Evolutionary conservation across 2,888 invertebrate species (phyloP).

Genomic region (Agonopterix heracliana): DNA sequence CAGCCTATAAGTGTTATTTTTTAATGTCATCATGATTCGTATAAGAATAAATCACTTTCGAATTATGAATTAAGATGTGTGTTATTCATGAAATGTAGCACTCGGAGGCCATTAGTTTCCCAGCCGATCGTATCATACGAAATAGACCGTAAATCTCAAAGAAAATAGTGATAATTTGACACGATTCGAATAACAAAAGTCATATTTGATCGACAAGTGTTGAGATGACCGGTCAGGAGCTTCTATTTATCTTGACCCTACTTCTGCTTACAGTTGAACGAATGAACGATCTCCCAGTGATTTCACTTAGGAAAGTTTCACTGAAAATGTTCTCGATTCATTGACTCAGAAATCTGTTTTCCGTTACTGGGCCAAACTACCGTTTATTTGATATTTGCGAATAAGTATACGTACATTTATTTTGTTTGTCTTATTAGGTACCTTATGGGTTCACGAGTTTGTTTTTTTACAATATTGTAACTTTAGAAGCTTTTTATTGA

Average conservation of each 20-base stretch:
- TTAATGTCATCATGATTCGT: no score
- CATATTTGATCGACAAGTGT: conserved; percentile 1
- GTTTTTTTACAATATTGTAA: no score
- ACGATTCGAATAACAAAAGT: neutral
- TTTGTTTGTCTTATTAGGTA: neutral
- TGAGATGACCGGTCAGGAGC: conserved; percentile 1
- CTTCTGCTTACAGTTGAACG: conserved; percentile 46
- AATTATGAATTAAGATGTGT: no score
- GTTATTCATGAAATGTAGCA: no score
- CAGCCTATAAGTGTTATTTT: no score
- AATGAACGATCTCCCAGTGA: conserved; percentile 45
- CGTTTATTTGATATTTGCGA: conserved; percentile 15
- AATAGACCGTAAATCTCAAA: no score
- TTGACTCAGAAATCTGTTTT: conserved; percentile 64
- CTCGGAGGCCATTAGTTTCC: no score
- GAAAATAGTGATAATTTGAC: no score
- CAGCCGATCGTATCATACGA: no score
- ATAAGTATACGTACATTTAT: conserved; percentile 7
- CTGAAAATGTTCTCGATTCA: conserved; percentile 52
- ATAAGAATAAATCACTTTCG: no score
- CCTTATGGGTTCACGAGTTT: no score
- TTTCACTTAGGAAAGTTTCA: conserved; percentile 47
- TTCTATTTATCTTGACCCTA: conserved; percentile 9
- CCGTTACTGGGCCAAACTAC: conserved; percentile 32
- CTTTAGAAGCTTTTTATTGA: no score